Evolutionary conservation across 2,888 invertebrate genomes (phyloP).

Genomic region (Caenorhabditis zanzibari): DNA sequence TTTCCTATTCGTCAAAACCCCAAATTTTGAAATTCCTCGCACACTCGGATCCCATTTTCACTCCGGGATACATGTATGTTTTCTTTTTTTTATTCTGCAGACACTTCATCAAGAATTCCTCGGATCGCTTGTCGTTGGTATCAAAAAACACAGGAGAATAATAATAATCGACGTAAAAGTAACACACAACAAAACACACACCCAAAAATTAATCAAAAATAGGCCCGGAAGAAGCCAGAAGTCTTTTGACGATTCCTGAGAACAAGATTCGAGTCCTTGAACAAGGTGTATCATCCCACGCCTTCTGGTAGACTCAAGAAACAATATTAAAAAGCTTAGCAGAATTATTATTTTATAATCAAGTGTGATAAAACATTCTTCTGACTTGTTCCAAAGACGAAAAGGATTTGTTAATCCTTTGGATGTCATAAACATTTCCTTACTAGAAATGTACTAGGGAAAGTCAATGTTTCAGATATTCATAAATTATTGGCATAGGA

Average conservation of each 20-base stretch:
- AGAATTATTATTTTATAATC: no score
- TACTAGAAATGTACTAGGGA: no score
- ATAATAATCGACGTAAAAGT: conserved; percentile 29
- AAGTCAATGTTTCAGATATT: no score
- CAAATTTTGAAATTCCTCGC: conserved; percentile 13
- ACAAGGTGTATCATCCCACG: no score
- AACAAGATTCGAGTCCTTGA: neutral
- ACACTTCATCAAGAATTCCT: conserved; percentile 43
- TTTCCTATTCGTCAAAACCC: no score
- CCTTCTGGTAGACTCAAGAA: no score
- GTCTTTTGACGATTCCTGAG: neutral
- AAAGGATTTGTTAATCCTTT: no score
- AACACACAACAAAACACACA: conserved; percentile 4
- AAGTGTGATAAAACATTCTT: no score
- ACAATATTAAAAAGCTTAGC: no score
- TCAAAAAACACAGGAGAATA: conserved; percentile 34
- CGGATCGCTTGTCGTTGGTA: conserved; percentile 16
- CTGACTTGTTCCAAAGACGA: no score
- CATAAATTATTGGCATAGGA: no score
- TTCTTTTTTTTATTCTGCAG: conserved; percentile 23
- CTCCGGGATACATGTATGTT: neutral
- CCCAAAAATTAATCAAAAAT: conserved; percentile 36
- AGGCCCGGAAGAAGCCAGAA: conserved; percentile 7
- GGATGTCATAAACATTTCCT: no score
- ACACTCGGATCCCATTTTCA: neutral